Conservation (phyloP, 2,888 invertebrate genomes). For the Troides oblongomaculatus region DNA sequence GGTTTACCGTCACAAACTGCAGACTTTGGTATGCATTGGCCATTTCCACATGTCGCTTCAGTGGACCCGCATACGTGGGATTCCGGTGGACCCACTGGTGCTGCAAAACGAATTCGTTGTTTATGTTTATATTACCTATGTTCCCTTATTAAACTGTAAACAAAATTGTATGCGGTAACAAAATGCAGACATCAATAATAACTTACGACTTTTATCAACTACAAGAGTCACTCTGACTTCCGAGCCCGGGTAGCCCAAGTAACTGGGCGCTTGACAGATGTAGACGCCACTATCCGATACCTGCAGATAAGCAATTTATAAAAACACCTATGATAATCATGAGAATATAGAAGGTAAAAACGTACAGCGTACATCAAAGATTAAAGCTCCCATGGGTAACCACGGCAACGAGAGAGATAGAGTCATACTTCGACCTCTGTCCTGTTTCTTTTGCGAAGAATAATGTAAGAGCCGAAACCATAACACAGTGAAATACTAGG, state of each 20-base stretch:
- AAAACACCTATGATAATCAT: conserved; percentile 9
- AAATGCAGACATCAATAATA: neutral
- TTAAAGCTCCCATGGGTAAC: too few relatives aligned
- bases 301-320: conserved; percentile 48
- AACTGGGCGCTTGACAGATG: conserved; percentile 88
- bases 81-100: conserved; percentile 30
- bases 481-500: too few relatives aligned
- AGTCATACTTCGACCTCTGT: too few relatives aligned
- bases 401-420: too few relatives aligned
- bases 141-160: too few relatives aligned
- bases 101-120: conserved; percentile 2
- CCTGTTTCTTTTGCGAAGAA: too few relatives aligned
- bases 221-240: conserved; percentile 84
- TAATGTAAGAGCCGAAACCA: too few relatives aligned
- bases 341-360: too few relatives aligned
- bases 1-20: conserved; percentile 87
- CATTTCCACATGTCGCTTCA: conserved; percentile 93
- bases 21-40: conserved; percentile 91
- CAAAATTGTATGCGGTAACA: too few relatives aligned
- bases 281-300: conserved; percentile 89
- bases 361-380: too few relatives aligned
- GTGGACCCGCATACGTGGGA: conserved; percentile 52
- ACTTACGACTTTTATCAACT: conserved; percentile 88
- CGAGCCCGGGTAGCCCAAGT: conserved; percentile 82
- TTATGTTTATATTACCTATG: neutral